Conservation (phyloP, 2,888 invertebrate genomes). For the Lacanobia wlatinum region DNA sequence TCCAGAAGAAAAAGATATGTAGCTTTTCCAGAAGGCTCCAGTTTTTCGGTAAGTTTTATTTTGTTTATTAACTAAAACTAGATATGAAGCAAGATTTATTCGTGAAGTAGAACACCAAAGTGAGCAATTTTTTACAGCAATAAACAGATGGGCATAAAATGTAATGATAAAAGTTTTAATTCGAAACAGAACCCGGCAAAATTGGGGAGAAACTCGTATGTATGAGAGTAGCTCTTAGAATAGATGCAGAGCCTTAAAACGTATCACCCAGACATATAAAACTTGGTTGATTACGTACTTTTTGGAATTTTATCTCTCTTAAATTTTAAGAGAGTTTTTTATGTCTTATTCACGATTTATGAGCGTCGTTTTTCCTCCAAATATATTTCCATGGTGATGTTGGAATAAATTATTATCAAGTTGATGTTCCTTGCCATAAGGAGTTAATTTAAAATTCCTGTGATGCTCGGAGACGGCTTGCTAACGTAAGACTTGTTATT, state of each 20-base stretch:
- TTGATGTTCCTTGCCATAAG: slow-evolving; percentile 32
- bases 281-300: slow-evolving; percentile 61
- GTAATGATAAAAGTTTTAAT: slow-evolving; percentile 49
- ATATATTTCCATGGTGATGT: slow-evolving; percentile 51
- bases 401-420: slow-evolving; percentile 30
- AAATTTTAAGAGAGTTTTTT: slow-evolving; percentile 61
- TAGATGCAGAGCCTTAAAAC: slow-evolving; percentile 53
- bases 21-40: slow-evolving; percentile 93
- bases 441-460: slow-evolving; percentile 39
- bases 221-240: slow-evolving; percentile 40
- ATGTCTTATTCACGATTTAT: slow-evolving; percentile 62
- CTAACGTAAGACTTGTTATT: slow-evolving; percentile 16
- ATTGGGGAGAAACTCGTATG: slow-evolving; percentile 27
- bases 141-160: slow-evolving; percentile 38
- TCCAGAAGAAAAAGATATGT: slow-evolving; percentile 92
- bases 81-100: slow-evolving; percentile 11
- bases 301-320: slow-evolving; percentile 60
- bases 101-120: background rate
- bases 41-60: slow-evolving; percentile 91
- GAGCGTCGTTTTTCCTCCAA: slow-evolving; percentile 46
- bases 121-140: slow-evolving; percentile 23
- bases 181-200: slow-evolving; percentile 40
- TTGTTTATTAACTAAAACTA: background rate
- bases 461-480: slow-evolving; percentile 7
- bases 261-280: slow-evolving; percentile 54